These are phyloP conservation scores for Nephrotoma flavescens DNA, from an alignment of 2,888 invertebrate genomes.

Conservation along the genomic window DNA sequence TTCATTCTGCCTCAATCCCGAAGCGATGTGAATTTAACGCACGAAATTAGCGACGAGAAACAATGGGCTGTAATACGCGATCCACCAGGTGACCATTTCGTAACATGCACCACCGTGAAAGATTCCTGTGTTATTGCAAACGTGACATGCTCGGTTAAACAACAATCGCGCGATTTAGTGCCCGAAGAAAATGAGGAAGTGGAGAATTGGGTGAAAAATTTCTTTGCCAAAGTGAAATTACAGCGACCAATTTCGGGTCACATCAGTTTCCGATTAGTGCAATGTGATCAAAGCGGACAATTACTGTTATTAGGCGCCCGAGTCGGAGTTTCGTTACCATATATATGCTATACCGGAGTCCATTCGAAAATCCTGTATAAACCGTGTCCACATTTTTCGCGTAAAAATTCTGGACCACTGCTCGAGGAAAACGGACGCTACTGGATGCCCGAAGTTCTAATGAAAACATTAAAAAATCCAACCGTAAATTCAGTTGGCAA, in stretches of 20 bases:
- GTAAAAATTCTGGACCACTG: constrained; percentile 37
- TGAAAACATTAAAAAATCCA: constrained; percentile 33
- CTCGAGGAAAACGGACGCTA: constrained; percentile 35
- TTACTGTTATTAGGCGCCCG: constrained; percentile 51
- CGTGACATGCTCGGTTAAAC: constrained; percentile 61
- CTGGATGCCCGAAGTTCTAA: constrained; percentile 44
- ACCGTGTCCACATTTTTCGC: constrained; percentile 45
- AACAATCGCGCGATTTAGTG: constrained; percentile 47
- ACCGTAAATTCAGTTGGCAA: constrained; percentile 39
- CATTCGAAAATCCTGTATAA: constrained; percentile 49
- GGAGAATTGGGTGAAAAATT: constrained; percentile 54
- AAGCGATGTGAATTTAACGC: constrained; percentile 47
- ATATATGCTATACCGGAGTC: constrained; percentile 59
- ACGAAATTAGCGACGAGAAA: constrained; percentile 56
- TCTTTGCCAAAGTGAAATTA: constrained; percentile 49
- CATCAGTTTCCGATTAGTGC: constrained; percentile 60
- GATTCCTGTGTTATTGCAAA: constrained; percentile 65
- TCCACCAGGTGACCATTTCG: constrained; percentile 56
- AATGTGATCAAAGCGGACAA: constrained; percentile 41
- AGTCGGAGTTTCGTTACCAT: constrained; percentile 66
- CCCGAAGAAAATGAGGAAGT: constrained; percentile 53
- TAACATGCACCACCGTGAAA: constrained; percentile 71
- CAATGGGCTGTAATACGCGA: constrained; percentile 71
- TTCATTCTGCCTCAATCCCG: constrained; percentile 50
- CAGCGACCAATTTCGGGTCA: constrained; percentile 59